These are phyloP conservation scores for Benitochromis conjunctus DNA, from an alignment of 2,113 vertebrate genomes.

Conservation along the genomic window DNA sequence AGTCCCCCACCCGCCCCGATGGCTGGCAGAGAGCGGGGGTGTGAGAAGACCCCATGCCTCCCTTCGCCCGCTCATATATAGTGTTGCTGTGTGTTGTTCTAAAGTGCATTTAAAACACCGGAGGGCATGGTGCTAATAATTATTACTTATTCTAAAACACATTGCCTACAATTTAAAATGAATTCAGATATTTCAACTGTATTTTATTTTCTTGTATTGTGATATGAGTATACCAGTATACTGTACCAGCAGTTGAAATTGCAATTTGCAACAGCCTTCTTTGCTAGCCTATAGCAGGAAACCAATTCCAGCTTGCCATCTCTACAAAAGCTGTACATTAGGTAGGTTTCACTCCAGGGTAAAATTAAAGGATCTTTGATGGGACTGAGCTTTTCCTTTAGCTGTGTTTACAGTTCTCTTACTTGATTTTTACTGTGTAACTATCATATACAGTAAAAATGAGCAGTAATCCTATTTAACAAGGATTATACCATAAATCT, in stretches of 20 bases:
- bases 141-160: background rate
- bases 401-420: background rate
- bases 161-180: background rate
- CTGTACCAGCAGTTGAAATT: background rate
- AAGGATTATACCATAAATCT: fast-evolving
- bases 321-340: background rate
- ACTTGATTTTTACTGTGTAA: background rate
- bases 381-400: background rate
- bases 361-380: background rate
- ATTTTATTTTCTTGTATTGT: background rate
- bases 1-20: too few relatives aligned
- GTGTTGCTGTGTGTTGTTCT: too few relatives aligned
- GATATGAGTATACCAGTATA: background rate
- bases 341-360: background rate
- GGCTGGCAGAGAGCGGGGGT: too few relatives aligned
- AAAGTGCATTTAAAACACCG: too few relatives aligned
- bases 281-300: background rate
- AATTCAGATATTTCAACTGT: fast-evolving
- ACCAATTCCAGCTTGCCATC: fast-evolving
- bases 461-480: background rate
- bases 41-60: too few relatives aligned
- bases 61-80: too few relatives aligned
- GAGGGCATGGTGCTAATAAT: too few relatives aligned
- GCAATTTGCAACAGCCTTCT: background rate
- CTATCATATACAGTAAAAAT: background rate